Evolutionary conservation across 2,797 vertebrate genomes (phyloP), one percentile per base, ranked within the genome.

Genomic region (Macropodus opercularis): DNA sequence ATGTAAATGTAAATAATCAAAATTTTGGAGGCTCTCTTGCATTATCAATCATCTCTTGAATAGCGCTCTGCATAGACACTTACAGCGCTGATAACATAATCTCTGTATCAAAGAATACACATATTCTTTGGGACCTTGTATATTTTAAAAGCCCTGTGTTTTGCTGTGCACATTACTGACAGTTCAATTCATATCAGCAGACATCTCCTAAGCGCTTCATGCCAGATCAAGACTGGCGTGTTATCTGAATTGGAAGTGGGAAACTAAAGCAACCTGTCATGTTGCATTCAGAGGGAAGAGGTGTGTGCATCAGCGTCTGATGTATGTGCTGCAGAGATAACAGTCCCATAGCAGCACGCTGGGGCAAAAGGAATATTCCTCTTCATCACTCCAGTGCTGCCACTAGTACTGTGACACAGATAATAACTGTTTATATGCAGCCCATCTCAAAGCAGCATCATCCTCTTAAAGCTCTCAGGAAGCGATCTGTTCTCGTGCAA

Each of bases 251-350:
- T 78, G 79, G 79, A 83, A 87, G 84, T 84, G 79, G 79, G 80
- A 83, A 84, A 85, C 80, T 81, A 88, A 87, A 87, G 82, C 77
- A 84, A 84, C 52, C 82, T 89, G 88, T 89, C 87, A 90, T 90
- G 83, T 89, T 68, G 83, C 79, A 85, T 90, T 90, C 79, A 85
- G 79, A 81, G 77, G 55, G 69, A 88, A 81, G 82, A 81, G 83
- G 79, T 85, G 79, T 78, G 83, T 65, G 81, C 72, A 58, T 80
- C 82, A 41, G 69, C 40, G 77, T 74, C 64, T 85, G 87, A 90
- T 87, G 87, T 75, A 85, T 88, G 85, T 74, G 81, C 69, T 60
- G 75, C 71, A 52, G 84, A 90, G 87, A 89, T 89, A 91, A 88
- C 82, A 48, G 75, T 86, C 87, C 86, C 85, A 47, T 23, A 66